A percentile compares a stretch with the other conserved stretches of the same genome.
phyloP scores from a whole-genome alignment of 2,113 vertebrate genomes.

The Serinus canaria region DNA sequence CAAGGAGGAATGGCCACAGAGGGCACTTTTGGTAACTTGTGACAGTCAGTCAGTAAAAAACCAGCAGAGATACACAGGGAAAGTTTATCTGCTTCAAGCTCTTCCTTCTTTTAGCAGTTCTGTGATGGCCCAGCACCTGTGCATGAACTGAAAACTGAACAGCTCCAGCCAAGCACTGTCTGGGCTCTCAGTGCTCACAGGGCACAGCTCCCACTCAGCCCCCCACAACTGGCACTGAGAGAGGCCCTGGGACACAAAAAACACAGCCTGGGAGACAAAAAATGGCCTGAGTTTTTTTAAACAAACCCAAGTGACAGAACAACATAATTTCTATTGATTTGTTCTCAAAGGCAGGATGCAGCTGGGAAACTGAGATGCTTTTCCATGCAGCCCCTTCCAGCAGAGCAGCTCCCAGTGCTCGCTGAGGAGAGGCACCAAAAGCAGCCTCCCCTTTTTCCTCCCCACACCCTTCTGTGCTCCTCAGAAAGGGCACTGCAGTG shows the following conservation, averaged over 20 bases:
- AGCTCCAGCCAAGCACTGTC: neutral
- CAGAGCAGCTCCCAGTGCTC: neutral
- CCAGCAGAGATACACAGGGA: neutral
- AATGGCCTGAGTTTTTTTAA: neutral
- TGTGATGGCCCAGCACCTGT: neutral
- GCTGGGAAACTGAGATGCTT: neutral
- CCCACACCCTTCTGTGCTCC: accelerated
- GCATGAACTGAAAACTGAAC: neutral
- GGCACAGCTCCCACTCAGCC: neutral
- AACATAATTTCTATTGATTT: conserved; percentile 27
- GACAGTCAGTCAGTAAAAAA: neutral
- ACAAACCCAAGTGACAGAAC: neutral
- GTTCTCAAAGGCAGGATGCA: neutral
- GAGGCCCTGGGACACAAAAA: neutral
- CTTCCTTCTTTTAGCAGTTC: neutral
- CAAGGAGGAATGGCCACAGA: neutral
- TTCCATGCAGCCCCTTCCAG: neutral
- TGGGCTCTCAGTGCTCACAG: neutral
- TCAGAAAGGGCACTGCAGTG: neutral
- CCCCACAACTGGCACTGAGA: neutral
- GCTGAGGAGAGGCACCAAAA: neutral
- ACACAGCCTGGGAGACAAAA: neutral
- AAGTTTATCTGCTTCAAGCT: neutral
- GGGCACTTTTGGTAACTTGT: neutral
- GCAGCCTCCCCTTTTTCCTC: neutral